Evolutionary conservation across 2,113 vertebrate genomes (phyloP).

Genomic region (Orycteropus afer): DNA sequence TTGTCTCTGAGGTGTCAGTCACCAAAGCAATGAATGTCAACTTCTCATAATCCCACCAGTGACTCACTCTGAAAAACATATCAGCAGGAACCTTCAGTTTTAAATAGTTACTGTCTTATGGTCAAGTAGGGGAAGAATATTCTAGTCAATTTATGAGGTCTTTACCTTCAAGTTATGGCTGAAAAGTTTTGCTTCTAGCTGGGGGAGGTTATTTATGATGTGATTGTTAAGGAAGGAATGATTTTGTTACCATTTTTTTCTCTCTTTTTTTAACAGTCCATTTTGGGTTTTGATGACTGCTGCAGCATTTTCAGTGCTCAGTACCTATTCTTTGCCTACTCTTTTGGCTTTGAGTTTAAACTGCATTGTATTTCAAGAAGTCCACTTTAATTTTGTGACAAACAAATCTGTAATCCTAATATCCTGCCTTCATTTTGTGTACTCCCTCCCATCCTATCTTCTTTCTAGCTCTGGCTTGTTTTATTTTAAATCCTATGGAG

Average conservation of each 20-base stretch:
- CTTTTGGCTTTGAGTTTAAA: conserved; percentile 47
- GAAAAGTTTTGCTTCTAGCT: conserved; percentile 49
- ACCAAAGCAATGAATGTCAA: conserved; percentile 27
- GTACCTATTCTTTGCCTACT: not conserved
- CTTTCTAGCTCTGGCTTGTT: not conserved
- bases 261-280: not conserved
- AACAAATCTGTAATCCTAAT: not conserved
- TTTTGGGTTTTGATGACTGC: conserved; percentile 52
- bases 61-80: conserved; percentile 50
- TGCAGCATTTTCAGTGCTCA: conserved; percentile 7
- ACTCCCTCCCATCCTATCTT: not conserved
- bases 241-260: not conserved
- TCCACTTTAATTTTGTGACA: conserved; percentile 15
- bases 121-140: conserved; percentile 28
- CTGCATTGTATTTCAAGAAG: conserved; percentile 35
- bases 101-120: conserved; percentile 67
- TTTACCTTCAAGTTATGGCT: conserved; percentile 50
- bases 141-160: conserved; percentile 66
- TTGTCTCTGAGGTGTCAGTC: conserved; percentile 42
- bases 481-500: not conserved
- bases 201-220: conserved; percentile 58
- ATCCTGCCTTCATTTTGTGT: not conserved
- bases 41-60: conserved; percentile 51
- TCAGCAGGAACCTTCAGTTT: conserved; percentile 47
- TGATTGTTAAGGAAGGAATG: conserved; percentile 15